Evolutionary conservation across 2,113 vertebrate species (phyloP), one percentile per base, ranked within the genome.

Genomic region (Ibidorhyncha struthersii): DNA sequence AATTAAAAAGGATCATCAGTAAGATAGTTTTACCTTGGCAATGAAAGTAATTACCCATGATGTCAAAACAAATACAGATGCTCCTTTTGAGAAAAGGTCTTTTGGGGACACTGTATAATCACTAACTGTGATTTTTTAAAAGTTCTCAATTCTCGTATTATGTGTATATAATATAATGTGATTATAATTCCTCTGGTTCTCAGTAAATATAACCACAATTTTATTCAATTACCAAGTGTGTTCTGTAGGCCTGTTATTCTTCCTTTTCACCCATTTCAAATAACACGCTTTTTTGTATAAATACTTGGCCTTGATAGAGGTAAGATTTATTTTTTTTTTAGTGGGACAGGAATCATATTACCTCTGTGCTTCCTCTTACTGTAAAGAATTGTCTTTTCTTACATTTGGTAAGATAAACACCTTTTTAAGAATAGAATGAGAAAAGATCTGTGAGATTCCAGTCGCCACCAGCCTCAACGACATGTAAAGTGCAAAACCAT

Each of bases 21-120:
- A 89, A 82, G 52, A 53, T 65, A 74, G n/a, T 56, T 84, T 79
- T 56, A 91, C 83, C 43, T 93, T 94, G 73, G 69, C 89, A 93
- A 34, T 63, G 61, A 70, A 77, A 82, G 36, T 49, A 89, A 79
- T 77, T 84, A 27, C 18, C 36, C 2, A 4, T 80, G 47, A 72
- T 2, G 0, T 43, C 65, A 85, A 94, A 86, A 86, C 41, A 73
- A 77, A 89, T 69, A 84, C 18, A 76, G 47, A 89, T 85, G 38
- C 14, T 93, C 7, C 26, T 74, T 89, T 76, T 89, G 38, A 82
- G 56, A 71, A 82, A 74, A 96, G 47, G 34, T 91, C 52, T 61
- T 89, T 59, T 74, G 34, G 67, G 61, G 89, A 72, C 23, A 36
- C 16, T 43, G 10, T 53, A 41, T 82, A 23, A 89, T 50, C 36